Percentiles rank a stretch among this genome's conserved stretches.
Evolutionary conservation across 2,113 vertebrate species (phyloP).

Genomic region (Dicaeum eximium): DNA sequence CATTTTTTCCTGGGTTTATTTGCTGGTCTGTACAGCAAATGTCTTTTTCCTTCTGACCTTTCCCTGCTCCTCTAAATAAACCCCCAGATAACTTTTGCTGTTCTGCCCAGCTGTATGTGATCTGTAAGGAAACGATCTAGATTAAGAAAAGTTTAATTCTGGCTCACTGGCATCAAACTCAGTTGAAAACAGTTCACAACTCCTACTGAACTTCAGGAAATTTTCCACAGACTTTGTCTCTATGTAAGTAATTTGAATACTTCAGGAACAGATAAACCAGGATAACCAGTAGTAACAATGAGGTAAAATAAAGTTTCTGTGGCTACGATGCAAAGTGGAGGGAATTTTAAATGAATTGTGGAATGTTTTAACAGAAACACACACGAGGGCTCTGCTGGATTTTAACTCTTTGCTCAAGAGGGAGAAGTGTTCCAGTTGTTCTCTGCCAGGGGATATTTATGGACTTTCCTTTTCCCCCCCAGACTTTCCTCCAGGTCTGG

Average conservation of each 20-base stretch:
- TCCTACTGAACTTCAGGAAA: background rate
- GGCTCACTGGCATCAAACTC: background rate
- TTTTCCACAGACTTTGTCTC: background rate
- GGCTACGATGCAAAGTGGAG: background rate
- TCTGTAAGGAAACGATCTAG: background rate
- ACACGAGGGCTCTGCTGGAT: background rate
- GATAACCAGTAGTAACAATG: background rate
- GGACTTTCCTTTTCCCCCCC: background rate
- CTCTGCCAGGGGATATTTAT: background rate
- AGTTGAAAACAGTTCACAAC: background rate
- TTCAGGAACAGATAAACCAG: background rate
- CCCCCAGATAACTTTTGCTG: background rate
- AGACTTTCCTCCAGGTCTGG: background rate
- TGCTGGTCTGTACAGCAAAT: background rate
- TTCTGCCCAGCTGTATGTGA: background rate
- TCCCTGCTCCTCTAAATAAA: background rate
- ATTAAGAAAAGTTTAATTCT: slow-evolving; percentile 2
- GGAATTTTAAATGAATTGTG: background rate
- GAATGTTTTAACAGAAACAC: background rate
- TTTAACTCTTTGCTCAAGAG: background rate
- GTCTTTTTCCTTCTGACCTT: background rate
- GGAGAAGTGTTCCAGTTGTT: background rate
- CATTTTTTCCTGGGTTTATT: background rate
- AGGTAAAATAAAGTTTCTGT: background rate
- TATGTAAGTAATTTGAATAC: background rate